Evolutionary conservation across 2,113 vertebrate genomes (phyloP), one percentile per base, ranked within the genome.

Genomic region (Tauraco erythrolophus): DNA sequence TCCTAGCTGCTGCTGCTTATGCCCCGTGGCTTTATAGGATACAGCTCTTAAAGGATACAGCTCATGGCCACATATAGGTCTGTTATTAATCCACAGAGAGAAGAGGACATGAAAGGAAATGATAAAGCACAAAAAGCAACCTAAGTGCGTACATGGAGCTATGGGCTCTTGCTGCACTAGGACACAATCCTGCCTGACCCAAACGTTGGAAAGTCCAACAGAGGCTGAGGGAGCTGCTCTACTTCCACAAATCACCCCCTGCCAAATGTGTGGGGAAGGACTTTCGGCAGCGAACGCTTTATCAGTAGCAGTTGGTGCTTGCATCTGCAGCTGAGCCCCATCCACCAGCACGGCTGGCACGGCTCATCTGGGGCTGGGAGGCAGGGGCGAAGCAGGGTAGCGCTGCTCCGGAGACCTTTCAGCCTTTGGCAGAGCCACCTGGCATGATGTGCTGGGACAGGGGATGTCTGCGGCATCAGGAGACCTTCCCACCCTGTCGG

Each of bases 391-490:
- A 16, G 15, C 2, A 0, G 31, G 19, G 17, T 17, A 69, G 41
- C 41, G 54, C 41, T 1, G 0, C 72, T 23, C 58, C 1, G 64
- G 46, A 41, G 70, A 1, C 56, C 8, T 30, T 45, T 66, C 37
- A 57, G 74, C n/a, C 18, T 68, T 48, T 41, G 78, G 50, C 85
- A 82, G 37, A 54, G 16, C 22, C 60, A n/a, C 11, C 41, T 85
- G 82, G 28, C 61, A 70, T 0, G 0, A 10, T 30, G 27, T 78
- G 4, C 77, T 51, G n/a, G 5, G 0, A 7, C 22, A 4, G 2
- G 33, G 21, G 48, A 3, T 22, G 11, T 50, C 78, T 71, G n/a
- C 41, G 72, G 41, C 64, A 48, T 37, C 46, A 19, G 54, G 54
- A 15, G 46, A 75, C 64, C 15, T 62, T 45, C 31, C 12, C 2